A percentile compares a stretch with the other conserved stretches of the same genome.
Evolutionary conservation across 2,113 vertebrate species (phyloP).

Genomic region (Callocephalon fimbriatum): DNA sequence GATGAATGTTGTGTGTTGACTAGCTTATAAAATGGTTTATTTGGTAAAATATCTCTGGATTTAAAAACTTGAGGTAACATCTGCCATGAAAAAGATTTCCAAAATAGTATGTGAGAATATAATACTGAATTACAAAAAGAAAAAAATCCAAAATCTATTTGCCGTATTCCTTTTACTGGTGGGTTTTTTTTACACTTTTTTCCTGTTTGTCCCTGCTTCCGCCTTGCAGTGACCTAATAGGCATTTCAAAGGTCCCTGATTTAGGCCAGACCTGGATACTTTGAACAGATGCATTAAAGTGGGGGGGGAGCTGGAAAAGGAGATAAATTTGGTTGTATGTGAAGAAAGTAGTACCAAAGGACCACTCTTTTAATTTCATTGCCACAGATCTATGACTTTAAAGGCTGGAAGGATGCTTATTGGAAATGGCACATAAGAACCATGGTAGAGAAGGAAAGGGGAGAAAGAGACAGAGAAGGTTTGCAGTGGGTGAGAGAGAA

Average conservation of each 20-base stretch:
- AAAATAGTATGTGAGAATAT: not conserved
- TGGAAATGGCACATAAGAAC: not conserved
- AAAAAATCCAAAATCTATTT: not conserved
- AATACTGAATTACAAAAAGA: not conserved
- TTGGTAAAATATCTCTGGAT: not conserved
- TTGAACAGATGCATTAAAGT: not conserved
- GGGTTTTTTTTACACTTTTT: not conserved
- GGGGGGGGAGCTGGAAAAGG: not conserved
- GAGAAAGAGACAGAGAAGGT: not conserved
- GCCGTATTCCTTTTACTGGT: not conserved
- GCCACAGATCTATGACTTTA: not conserved
- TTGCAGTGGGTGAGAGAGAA: not conserved
- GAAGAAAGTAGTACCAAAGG: not conserved
- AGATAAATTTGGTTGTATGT: not conserved
- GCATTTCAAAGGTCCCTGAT: not conserved
- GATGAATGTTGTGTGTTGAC: constrained; percentile 11
- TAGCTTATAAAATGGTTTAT: constrained; percentile 71
- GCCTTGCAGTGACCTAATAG: not conserved
- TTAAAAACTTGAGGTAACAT: not conserved
- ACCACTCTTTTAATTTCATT: not conserved
- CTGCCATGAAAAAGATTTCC: not conserved
- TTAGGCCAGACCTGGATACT: not conserved
- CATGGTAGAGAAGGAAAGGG: not conserved
- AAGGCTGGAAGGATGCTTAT: not conserved
- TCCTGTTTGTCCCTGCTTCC: not conserved